Evolutionary conservation across 2,797 vertebrate genomes (phyloP).

Genomic region (Antrozous pallidus): DNA sequence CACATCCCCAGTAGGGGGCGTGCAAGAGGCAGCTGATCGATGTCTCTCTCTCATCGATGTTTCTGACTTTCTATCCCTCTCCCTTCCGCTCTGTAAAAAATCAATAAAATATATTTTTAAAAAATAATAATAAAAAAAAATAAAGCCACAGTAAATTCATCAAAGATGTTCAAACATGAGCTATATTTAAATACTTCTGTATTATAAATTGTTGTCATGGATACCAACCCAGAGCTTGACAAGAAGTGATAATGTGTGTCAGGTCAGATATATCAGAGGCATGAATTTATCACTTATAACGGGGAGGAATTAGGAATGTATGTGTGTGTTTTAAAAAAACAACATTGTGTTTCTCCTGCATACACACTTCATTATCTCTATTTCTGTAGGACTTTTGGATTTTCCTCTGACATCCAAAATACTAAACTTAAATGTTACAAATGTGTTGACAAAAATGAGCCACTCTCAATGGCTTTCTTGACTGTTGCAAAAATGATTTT

Average conservation of each 20-base stretch:
- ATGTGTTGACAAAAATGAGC: slow-evolving; percentile 7
- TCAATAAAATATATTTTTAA: too few species aligned
- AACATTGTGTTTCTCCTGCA: not conserved
- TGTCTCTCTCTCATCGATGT: too few species aligned
- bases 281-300: not conserved
- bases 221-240: not conserved
- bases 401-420: not conserved
- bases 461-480: not conserved
- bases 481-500: not conserved
- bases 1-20: too few species aligned
- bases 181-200: not conserved
- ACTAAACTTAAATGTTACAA: not conserved
- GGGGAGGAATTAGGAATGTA: not conserved
- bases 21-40: too few species aligned
- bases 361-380: not conserved
- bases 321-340: not conserved
- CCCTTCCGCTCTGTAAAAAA: too few species aligned
- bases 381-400: not conserved
- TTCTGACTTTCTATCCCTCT: too few species aligned
- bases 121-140: too few species aligned
- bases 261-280: not conserved
- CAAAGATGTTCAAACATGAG: not conserved
- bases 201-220: not conserved
- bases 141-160: not conserved
- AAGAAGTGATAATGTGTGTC: not conserved